Base-by-base conservation (phyloP, 2,797 vertebrate genomes). In the Anabacerthia variegaticeps region DNA sequence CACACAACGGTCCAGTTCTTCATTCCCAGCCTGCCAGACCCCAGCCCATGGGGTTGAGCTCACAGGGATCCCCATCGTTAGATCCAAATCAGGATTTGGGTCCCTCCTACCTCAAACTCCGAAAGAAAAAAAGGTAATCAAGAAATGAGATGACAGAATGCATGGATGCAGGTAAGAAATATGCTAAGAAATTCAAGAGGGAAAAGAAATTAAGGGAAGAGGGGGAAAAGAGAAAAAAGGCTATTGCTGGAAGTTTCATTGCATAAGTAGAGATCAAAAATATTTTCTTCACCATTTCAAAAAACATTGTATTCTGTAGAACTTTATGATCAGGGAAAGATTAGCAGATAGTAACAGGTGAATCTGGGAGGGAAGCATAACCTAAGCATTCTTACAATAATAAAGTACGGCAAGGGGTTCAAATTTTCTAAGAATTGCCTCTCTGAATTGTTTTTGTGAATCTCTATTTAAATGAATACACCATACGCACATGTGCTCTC, bases 271-370 rank as follows among this genome's bases (percentile, higher is more conserved):
- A 85, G 23, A 44, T 68, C 34, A 92, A 79, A 92, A 93, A 62
- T 21, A 4, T 73, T 93, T 83, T 74, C 41, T 66, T 89, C 48
- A n/a, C 43, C 20, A 39, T 80, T 88, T 83, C 17, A 69, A 78
- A 89, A 88, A 82, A 12, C 23, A 62, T 15, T 17, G 55, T 65
- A 77, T 74, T 88, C 48, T 80, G 41, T 76, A 75, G 72, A 82
- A 88, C 24, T 58, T 94, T 24, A 67, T 16, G 19, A 68, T 65
- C 62, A 94, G 76, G 80, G 68, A 85, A 85, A 62, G 81, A 62
- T 43, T 37, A 76, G 15, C 66, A 72, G 73, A 51, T 67, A 67
- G 51, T 43, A 88, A 68, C 1, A 4, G 30, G 55, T 41, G 1
- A 73, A 85, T 55, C 21, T 54, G 65, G 24, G 76, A 82, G n/a